Evolutionary conservation across 2,888 invertebrate genomes (phyloP).

Genomic region (Hydroisotoma schaefferi): DNA sequence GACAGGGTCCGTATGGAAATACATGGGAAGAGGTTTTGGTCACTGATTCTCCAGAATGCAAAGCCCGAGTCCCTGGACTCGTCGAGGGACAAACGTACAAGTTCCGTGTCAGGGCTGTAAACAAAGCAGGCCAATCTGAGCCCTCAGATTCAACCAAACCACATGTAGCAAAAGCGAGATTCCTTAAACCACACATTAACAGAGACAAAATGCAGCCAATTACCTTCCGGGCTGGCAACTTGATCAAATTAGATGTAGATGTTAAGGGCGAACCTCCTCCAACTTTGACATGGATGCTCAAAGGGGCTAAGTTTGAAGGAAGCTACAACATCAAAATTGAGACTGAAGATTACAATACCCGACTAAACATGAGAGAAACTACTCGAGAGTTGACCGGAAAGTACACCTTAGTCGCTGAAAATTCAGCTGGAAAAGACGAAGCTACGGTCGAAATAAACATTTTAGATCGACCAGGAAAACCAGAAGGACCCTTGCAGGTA

Average conservation of each 20-base stretch:
- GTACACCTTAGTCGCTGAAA: slow-evolving; percentile 87
- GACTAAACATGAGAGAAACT: slow-evolving; percentile 74
- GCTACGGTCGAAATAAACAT: slow-evolving; percentile 89
- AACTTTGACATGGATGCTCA: slow-evolving; percentile 75
- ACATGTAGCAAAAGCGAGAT: slow-evolving; percentile 80
- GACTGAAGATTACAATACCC: slow-evolving; percentile 88
- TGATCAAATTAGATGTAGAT: slow-evolving; percentile 87
- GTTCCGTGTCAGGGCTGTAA: slow-evolving; percentile 90
- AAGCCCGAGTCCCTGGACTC: slow-evolving; percentile 77
- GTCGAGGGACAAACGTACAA: slow-evolving; percentile 90
- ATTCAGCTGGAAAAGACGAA: slow-evolving; percentile 88
- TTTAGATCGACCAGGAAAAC: slow-evolving; percentile 78
- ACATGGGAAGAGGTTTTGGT: slow-evolving; percentile 77
- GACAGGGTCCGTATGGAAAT: slow-evolving; percentile 74
- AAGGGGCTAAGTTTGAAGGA: slow-evolving; percentile 64
- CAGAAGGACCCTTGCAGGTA: slow-evolving; percentile 88
- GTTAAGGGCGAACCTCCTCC: slow-evolving; percentile 97
- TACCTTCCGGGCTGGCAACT: slow-evolving; percentile 83
- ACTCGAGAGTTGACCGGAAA: slow-evolving; percentile 81
- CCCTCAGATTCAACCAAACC: slow-evolving; percentile 85
- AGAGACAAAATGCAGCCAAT: slow-evolving; percentile 85
- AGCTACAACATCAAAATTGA: slow-evolving; percentile 71
- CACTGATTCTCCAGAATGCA: slow-evolving; percentile 70
- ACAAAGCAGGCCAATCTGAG: slow-evolving; percentile 90
- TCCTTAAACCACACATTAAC: slow-evolving; percentile 90